Percentiles rank a stretch among this genome's conserved stretches.
Evolutionary conservation across 2,797 vertebrate genomes (phyloP).

Genomic region (Coendou prehensilis): DNA sequence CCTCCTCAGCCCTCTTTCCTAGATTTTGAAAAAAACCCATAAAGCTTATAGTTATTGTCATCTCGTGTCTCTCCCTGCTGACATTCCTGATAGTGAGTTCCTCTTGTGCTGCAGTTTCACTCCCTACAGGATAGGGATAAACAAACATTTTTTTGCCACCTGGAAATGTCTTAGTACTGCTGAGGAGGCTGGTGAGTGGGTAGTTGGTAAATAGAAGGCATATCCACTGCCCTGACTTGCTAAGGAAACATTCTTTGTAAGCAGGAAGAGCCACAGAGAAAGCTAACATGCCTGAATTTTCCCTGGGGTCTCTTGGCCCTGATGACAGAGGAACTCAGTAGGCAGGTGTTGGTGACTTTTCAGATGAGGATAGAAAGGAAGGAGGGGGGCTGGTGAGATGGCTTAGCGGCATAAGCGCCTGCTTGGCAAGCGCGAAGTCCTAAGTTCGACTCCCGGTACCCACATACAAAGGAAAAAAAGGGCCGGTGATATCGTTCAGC

Average conservation of each 20-base stretch:
- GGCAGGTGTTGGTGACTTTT: background rate
- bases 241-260: background rate
- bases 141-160: background rate
- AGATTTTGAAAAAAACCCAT: background rate
- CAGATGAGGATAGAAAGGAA: background rate
- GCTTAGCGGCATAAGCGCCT: too few species aligned
- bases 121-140: conserved; percentile 32
- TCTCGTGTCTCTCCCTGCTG: background rate
- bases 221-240: conserved; percentile 55
- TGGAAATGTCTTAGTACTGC: background rate
- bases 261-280: background rate
- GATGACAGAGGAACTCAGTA: background rate
- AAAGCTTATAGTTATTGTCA: background rate
- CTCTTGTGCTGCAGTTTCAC: conserved; percentile 50
- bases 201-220: conserved; percentile 1
- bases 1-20: background rate
- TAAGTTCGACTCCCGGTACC: too few species aligned
- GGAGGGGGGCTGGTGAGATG: background rate
- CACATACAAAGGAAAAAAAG: too few species aligned
- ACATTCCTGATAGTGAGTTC: background rate
- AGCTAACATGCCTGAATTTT: background rate
- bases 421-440: too few species aligned
- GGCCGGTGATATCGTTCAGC: too few species aligned
- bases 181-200: background rate
- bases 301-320: background rate